Evolutionary conservation across 2,113 vertebrate genomes (phyloP), one percentile per base, ranked within the genome.

Genomic region (Indri indri): DNA sequence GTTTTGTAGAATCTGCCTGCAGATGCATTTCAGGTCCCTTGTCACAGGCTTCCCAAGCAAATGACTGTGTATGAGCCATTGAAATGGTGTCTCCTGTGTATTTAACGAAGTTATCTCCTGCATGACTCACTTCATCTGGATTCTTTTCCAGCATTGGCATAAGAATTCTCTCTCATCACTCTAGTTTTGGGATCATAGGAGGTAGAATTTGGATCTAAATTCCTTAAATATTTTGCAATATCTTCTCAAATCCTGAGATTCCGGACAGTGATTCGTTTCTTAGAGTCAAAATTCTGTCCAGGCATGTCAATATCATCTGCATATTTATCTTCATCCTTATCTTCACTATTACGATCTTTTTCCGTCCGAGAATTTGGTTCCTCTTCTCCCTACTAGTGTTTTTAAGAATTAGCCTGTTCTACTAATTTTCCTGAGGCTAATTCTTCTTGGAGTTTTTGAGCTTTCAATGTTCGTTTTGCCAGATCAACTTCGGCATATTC

Each of bases 261-360:
- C 81, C 99, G 99, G 93, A 99, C 99, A 22, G 99, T 99, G 98
- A 99, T 99, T 57, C 99, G 99, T 97, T 99, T 99, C 97, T 99
- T 99, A 1, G 99, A 99, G 98, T 99, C 99, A 97, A 99, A 99
- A 98, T 99, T 99, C 98, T 99, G 99, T 77, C 99, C 99, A 0
- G 99, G 99, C 99, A 99, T 99, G 97, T 99, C 99, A 32, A 99
- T 99, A 94, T 99, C 99, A 98, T 99, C 99, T 40, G 99, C 99
- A 0, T 99, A 99, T 97, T 99, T 99, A 95, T 99, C 99, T 98
- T 99, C 99, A 98, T 99, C 99, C 77, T 99, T 99, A 92, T 99
- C 99, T 95, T 99, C 99, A 80, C 99, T 99, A 98, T 99, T 99
- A 88, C 99, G 99, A 97, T 99, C 99, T 92, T 99, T 98, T 97